phyloP scores from a whole-genome alignment of 2,888 invertebrate species.

The Pollenia griseotomentosa region DNA sequence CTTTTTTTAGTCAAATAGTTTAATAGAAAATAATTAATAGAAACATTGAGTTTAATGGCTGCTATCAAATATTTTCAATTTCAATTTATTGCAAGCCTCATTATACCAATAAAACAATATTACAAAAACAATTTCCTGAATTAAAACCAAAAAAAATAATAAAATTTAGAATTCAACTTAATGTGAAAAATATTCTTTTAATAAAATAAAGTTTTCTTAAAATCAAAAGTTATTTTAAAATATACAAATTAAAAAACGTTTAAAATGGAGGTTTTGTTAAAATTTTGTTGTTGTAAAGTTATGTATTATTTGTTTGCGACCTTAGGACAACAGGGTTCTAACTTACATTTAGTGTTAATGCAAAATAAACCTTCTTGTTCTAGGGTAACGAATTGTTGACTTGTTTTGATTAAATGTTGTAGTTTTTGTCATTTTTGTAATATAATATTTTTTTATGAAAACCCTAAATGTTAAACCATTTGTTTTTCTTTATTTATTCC shows the following conservation, averaged over 20 bases:
- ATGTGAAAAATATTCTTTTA: background rate
- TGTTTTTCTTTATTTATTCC: constrained; percentile 26
- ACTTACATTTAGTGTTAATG: too few relatives aligned
- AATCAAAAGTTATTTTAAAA: background rate
- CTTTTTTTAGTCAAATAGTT: too few relatives aligned
- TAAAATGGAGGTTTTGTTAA: too few relatives aligned
- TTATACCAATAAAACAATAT: too few relatives aligned
- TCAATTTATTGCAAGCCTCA: background rate
- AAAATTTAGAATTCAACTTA: too few relatives aligned
- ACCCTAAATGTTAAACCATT: constrained; percentile 45
- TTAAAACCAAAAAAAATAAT: too few relatives aligned
- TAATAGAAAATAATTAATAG: too few relatives aligned
- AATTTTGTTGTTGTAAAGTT: background rate
- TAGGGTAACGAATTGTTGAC: background rate
- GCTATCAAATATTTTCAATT: background rate
- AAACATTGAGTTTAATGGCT: too few relatives aligned
- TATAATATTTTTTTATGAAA: constrained; percentile 44
- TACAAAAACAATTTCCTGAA: too few relatives aligned
- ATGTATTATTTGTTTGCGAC: constrained; percentile 7
- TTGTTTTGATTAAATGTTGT: background rate
- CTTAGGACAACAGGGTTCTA: background rate
- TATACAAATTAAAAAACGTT: too few relatives aligned
- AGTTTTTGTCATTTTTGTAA: constrained; percentile 26
- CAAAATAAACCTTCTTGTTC: too few relatives aligned
- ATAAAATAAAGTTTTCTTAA: constrained; percentile 21